These are phyloP conservation scores for Eumeta japonica DNA, from an alignment of 1,140 invertebrate genomes.

Conservation along the genomic window DNA sequence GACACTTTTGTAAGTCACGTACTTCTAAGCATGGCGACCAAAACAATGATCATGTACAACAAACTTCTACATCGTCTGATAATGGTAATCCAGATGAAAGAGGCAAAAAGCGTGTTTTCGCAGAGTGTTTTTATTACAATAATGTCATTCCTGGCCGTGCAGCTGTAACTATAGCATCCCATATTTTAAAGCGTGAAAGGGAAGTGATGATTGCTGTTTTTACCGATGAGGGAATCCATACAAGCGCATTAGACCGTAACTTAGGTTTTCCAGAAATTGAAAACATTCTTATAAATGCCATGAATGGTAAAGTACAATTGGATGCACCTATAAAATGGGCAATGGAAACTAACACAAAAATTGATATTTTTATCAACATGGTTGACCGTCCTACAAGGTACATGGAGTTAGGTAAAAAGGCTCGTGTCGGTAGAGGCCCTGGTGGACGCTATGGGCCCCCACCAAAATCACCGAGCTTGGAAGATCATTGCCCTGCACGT, in stretches of 20 bases:
- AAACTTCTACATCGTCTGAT: too few relatives aligned
- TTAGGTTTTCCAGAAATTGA: slow-evolving; percentile 34
- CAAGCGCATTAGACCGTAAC: slow-evolving; percentile 34
- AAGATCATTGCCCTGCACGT: slow-evolving; percentile 40
- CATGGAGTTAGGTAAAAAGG: slow-evolving; percentile 31
- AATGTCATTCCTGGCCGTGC: slow-evolving; percentile 41
- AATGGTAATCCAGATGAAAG: too few relatives aligned
- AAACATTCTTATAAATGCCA: slow-evolving; percentile 30
- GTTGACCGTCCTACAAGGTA: slow-evolving; percentile 39
- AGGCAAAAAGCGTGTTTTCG: slow-evolving; percentile 37
- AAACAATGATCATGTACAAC: too few relatives aligned
- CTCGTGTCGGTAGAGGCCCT: slow-evolving; percentile 33
- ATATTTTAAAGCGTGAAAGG: slow-evolving; percentile 41
- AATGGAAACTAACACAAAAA: slow-evolving; percentile 24
- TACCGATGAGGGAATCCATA: slow-evolving; percentile 33
- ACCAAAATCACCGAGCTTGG: slow-evolving; percentile 7
- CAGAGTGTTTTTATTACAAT: slow-evolving; percentile 45
- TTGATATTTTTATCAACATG: slow-evolving; percentile 50
- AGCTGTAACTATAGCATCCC: slow-evolving; percentile 38
- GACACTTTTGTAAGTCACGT: too few relatives aligned
- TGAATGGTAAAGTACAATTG: slow-evolving; percentile 37
- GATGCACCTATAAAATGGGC: slow-evolving; percentile 45
- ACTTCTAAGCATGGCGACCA: too few relatives aligned
- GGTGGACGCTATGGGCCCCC: slow-evolving; percentile 36
- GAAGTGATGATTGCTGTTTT: slow-evolving; percentile 41